Evolutionary conservation across 1,140 invertebrate species (phyloP), one percentile per base, ranked within the genome.

Genomic region (Dolichoris vasculosae): DNA sequence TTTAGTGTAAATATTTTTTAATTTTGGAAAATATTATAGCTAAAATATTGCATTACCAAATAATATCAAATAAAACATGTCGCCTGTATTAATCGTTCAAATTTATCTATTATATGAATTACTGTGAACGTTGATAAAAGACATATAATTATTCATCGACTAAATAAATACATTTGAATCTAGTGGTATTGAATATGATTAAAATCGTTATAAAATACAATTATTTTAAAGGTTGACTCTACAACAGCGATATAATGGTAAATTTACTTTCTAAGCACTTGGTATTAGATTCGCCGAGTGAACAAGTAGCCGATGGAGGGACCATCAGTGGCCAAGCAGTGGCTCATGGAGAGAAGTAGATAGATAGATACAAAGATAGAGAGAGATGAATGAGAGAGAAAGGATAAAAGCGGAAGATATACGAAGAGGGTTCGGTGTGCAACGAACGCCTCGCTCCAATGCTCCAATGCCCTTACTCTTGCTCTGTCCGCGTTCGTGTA

Each of bases 261-360:
- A 85, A 85, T 80, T 84, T 80, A 73, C 59, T 85, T 80, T 73
- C 64, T 80, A 80, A 85, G 83, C 83, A 26, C 64, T 80, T 17
- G 76, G 77, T 30, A 51, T 84, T 84, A 84, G 71, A 82, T 55
- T 82, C 48, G 32, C 46, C 67, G 64, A 67, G 64, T 13, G 64
- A 46, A 23, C 48, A 35, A 59, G 55, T 59, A 26, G 8, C 55
- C 8, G 2, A 17, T 30, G 30, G 2, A 67, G 7, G 9, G 20
- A 17, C 30, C 30, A 15, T 67, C 30, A 67, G 30, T 67, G 63
- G 30, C 2, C 63, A 32, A 32, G n/a, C 3, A 67, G n/a, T 15
- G 15, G 30, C 7, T 32, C 30, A n/a, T n/a, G n/a, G n/a, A n/a
- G n/a, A n/a, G n/a, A n/a, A n/a, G n/a, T n/a, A n/a, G n/a, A n/a